These are phyloP conservation scores for Patella caerulea DNA, from an alignment of 2,888 invertebrate species.

Conservation along the genomic window DNA sequence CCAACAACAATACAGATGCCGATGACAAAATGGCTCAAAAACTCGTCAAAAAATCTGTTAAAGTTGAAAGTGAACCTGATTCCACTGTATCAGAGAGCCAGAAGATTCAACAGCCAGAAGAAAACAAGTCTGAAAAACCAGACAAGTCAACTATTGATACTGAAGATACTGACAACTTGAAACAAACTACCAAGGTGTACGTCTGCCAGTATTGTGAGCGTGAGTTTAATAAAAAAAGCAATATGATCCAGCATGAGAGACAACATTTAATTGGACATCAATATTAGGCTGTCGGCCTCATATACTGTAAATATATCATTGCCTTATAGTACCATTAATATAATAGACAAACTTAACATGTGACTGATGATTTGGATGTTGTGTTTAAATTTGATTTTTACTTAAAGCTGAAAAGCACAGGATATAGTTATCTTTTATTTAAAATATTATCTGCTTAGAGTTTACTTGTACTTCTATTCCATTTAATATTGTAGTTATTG, in stretches of 20 bases:
- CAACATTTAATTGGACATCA: constrained; percentile 53
- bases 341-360: too few species aligned
- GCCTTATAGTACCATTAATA: too few species aligned
- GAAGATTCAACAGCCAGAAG: constrained; percentile 12
- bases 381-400: too few species aligned
- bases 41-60: constrained; percentile 23
- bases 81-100: constrained; percentile 41
- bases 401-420: too few species aligned
- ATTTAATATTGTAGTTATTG: constrained; percentile 1
- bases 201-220: constrained; percentile 65
- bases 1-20: constrained; percentile 22
- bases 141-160: constrained; percentile 16
- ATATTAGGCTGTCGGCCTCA: too few species aligned
- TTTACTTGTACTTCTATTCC: not conserved
- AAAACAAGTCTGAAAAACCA: constrained; percentile 14
- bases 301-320: too few species aligned
- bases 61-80: constrained; percentile 39
- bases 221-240: constrained; percentile 57
- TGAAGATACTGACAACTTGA: not conserved
- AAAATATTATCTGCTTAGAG: not conserved
- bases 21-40: constrained; percentile 29
- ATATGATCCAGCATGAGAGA: constrained; percentile 61
- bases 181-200: constrained; percentile 49
- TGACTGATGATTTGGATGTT: too few species aligned
- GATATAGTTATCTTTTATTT: not conserved